phyloP scores from a whole-genome alignment of 2,113 vertebrate species.

The Siniperca knerii region DNA sequence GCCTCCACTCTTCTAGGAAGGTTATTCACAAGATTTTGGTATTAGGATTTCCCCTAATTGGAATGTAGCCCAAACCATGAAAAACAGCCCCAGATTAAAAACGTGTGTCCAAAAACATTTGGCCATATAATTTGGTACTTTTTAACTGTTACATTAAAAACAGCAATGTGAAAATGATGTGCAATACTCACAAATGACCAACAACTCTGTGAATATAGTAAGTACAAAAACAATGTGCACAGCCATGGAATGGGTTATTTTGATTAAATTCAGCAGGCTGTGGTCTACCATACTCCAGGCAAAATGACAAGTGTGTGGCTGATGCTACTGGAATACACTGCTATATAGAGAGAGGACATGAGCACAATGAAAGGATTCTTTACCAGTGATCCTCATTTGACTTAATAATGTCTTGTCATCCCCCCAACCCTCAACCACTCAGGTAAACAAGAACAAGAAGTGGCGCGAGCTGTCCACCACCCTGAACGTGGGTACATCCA shows the following conservation, averaged over 20 bases:
- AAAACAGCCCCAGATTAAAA: neutral
- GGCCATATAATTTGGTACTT: neutral
- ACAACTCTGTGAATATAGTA: constrained; percentile 14
- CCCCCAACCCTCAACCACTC: constrained; percentile 23
- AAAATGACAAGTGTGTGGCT: constrained; percentile 34
- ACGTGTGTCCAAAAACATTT: constrained; percentile 1
- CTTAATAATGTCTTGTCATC: neutral
- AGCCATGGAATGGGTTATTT: constrained; percentile 22
- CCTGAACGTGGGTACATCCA: constrained; percentile 93
- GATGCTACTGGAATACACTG: constrained; percentile 12
- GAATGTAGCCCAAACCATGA: neutral
- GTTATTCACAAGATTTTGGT: neutral
- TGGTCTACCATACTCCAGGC: constrained; percentile 21
- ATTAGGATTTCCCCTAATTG: neutral
- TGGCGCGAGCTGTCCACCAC: constrained; percentile 94
- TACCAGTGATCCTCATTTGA: neutral
- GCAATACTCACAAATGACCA: neutral
- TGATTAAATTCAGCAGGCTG: constrained; percentile 41
- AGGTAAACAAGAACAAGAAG: constrained; percentile 99
- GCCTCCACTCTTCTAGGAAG: neutral
- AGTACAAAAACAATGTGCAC: constrained; percentile 11
- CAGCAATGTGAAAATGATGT: neutral
- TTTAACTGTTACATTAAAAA: constrained; percentile 2
- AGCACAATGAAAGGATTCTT: neutral
- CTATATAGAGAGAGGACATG: neutral